phyloP scores from a whole-genome alignment of 2,113 vertebrate species.

The Guaruba guarouba region DNA sequence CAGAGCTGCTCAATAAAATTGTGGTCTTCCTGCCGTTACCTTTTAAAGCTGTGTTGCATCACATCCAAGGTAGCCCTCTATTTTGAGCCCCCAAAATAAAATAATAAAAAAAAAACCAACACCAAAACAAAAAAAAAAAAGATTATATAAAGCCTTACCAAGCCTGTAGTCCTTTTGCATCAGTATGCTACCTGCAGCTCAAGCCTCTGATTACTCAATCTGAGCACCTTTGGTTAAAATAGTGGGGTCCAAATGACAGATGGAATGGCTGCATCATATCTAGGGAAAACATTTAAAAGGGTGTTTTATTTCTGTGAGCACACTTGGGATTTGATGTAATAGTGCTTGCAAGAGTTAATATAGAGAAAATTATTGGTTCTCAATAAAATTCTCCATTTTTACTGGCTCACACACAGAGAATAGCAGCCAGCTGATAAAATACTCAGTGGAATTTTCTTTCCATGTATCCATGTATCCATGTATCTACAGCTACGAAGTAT shows the following conservation, averaged over 20 bases:
- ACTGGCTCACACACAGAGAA: constrained; percentile 49
- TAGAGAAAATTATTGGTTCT: constrained; percentile 56
- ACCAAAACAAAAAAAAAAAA: neutral
- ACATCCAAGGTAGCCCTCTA: neutral
- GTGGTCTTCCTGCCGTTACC: neutral
- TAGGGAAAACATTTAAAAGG: constrained; percentile 46
- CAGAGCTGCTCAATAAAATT: constrained; percentile 10
- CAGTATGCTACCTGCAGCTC: neutral
- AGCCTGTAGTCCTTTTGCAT: neutral
- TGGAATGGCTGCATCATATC: constrained; percentile 43
- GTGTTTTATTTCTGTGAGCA: constrained; percentile 42
- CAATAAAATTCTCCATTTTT: constrained; percentile 67
- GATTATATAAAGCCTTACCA: neutral
- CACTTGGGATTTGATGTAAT: constrained; percentile 50
- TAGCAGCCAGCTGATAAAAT: constrained; percentile 63
- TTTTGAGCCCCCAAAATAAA: neutral
- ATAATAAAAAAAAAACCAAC: neutral
- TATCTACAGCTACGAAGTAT: neutral
- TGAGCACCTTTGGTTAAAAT: neutral
- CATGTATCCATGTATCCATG: neutral
- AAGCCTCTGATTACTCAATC: neutral
- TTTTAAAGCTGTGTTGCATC: neutral
- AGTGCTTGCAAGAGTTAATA: constrained; percentile 48
- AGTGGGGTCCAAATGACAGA: constrained; percentile 18
- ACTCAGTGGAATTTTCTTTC: constrained; percentile 22